Conservation (phyloP, 2,113 vertebrate species). For the Agapornis roseicollis region DNA sequence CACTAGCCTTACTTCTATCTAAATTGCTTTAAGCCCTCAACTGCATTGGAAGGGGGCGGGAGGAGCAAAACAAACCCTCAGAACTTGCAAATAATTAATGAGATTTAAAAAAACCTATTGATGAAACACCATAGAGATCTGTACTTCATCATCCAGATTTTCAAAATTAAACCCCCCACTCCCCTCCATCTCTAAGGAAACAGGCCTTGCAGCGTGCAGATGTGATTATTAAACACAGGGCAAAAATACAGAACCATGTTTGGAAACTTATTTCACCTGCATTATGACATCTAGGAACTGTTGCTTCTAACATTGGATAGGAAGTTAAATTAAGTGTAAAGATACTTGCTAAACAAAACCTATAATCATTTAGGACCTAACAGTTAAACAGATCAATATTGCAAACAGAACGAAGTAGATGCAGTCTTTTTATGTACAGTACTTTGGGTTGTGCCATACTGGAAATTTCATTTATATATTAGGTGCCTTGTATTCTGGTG, state of each 20-base stretch:
- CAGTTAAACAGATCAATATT: neutral
- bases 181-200: neutral
- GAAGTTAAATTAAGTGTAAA: neutral
- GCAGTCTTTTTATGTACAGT: neutral
- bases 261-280: neutral
- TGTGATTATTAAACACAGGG: neutral
- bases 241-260: neutral
- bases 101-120: neutral
- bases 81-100: slow-evolving; percentile 59
- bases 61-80: neutral
- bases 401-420: neutral
- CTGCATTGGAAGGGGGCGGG: neutral
- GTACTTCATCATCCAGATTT: neutral
- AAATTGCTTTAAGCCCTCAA: slow-evolving; percentile 29
- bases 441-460: neutral
- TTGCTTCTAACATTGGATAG: neutral
- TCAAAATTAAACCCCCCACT: neutral
- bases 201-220: neutral
- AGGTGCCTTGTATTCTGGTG: neutral
- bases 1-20: neutral
- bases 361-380: neutral
- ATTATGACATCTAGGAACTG: neutral
- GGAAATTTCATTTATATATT: neutral
- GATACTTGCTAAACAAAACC: neutral
- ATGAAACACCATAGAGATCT: neutral